These are phyloP conservation scores for Toxonevra muliebris DNA, from an alignment of 2,888 invertebrate genomes.

Conservation along the genomic window DNA sequence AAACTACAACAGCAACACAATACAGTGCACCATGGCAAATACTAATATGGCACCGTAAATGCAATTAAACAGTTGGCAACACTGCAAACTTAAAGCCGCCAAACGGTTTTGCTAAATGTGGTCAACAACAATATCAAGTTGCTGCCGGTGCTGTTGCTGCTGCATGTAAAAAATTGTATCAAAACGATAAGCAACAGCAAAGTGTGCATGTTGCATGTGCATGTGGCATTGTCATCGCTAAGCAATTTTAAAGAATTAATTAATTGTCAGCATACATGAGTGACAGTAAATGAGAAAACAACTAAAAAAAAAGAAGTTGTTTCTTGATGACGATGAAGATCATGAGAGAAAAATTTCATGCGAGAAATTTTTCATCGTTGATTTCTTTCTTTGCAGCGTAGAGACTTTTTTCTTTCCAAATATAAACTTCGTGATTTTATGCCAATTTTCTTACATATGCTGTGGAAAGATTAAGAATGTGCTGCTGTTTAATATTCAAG, in stretches of 20 bases:
- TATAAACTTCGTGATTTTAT: too few species aligned
- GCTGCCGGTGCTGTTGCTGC: too few species aligned
- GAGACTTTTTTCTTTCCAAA: neutral
- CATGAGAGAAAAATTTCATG: too few species aligned
- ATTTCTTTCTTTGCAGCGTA: too few species aligned
- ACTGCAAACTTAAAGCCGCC: neutral
- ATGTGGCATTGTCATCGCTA: constrained; percentile 2
- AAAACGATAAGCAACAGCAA: constrained; percentile 1
- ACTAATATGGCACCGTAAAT: neutral
- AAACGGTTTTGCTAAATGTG: neutral
- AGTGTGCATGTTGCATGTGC: neutral
- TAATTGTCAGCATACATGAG: constrained; percentile 39
- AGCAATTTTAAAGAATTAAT: constrained; percentile 40
- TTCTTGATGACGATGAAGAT: neutral
- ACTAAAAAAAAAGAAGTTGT: neutral
- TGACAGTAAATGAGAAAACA: constrained; percentile 29
- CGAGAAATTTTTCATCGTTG: too few species aligned
- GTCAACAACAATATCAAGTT: neutral
- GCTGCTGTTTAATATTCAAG: constrained; percentile 36
- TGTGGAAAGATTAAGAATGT: too few species aligned
- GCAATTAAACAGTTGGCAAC: constrained; percentile 4
- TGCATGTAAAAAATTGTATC: neutral
- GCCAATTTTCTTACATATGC: too few species aligned
- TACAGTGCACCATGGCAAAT: too few species aligned
- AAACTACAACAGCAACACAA: neutral